Evolutionary conservation across 2,888 invertebrate genomes (phyloP), one percentile per base, ranked within the genome.

Genomic region (Monopis laevigella): DNA sequence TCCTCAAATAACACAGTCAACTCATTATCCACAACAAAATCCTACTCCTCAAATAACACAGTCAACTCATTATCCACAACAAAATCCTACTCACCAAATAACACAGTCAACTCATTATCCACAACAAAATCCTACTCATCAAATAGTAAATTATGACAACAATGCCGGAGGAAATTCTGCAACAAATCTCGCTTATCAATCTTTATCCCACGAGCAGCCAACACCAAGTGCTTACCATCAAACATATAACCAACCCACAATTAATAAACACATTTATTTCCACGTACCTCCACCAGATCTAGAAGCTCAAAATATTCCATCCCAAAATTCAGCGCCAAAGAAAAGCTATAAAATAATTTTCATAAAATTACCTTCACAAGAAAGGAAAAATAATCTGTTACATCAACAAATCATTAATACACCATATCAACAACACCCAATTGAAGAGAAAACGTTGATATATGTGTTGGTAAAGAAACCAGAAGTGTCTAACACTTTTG

Each of bases 331-430:
- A 39, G 74, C 84, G 29, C 65, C 78, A 13, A 88, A 87, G 58
- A 89, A 88, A 52, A 85, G 85, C 52, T 88, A 89, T 73, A 89
- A 88, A 56, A 89, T 90, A 54, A 83, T 90, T 64, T 89, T 90
- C 75, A 89, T 90, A 63, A 89, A 89, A 66, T 85, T 87, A 11
- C 89, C 89, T 26, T 83, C 86, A 12, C 83, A 87, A 42, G 85
- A 86, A 43, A 82, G 84, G n/a, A 53, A 17, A 5, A 48, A 54
- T 35, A 43, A 44, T 3, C 52, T 43, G 1, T 48, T 50, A 26
- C 38, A 61, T 2, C 58, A 60, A 39, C 85, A 86, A 42, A 82
- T 86, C 35, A 83, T 84, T 1, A 85, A 86, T 45, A 74, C 82
- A 7, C n/a, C n/a, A n/a, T n/a, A n/a, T n/a, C 84, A 84, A 48